Conservation (phyloP, 2,888 invertebrate genomes). For the Corbicula japonica region DNA sequence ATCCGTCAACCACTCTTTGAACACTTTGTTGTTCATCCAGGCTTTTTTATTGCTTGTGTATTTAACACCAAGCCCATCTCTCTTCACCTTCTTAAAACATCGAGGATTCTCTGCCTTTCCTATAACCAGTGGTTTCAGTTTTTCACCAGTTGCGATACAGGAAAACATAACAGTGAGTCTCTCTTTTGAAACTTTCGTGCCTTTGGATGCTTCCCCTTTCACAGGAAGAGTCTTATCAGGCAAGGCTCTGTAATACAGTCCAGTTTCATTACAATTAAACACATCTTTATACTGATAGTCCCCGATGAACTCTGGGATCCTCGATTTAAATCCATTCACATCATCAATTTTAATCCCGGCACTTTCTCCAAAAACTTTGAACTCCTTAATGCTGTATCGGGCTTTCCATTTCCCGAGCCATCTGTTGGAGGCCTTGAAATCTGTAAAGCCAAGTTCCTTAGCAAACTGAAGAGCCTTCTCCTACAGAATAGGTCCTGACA, state of each 20-base stretch:
- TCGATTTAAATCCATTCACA: neutral
- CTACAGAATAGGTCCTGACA: neutral
- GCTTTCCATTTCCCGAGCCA: no score
- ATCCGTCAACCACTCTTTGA: constrained; percentile 43
- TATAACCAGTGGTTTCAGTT: constrained; percentile 58
- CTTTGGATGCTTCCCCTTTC: no score
- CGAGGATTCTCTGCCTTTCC: constrained; percentile 48
- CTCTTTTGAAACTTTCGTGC: no score
- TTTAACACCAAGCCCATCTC: constrained; percentile 23
- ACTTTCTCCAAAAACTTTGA: no score
- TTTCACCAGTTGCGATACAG: no score
- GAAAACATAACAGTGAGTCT: no score
- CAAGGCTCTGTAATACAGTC: no score
- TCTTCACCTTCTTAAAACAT: constrained; percentile 54
- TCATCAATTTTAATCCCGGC: no score
- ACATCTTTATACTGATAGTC: neutral
- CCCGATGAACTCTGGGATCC: neutral
- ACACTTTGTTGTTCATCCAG: constrained; percentile 61
- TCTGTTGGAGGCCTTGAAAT: no score
- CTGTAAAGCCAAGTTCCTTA: no score
- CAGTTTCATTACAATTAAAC: neutral
- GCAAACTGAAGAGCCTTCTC: neutral
- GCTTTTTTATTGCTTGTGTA: constrained; percentile 52
- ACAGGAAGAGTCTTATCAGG: no score
- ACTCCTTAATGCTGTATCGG: no score